These are phyloP conservation scores for Cheilosia vulpina DNA, from an alignment of 2,888 invertebrate genomes.

Conservation along the genomic window DNA sequence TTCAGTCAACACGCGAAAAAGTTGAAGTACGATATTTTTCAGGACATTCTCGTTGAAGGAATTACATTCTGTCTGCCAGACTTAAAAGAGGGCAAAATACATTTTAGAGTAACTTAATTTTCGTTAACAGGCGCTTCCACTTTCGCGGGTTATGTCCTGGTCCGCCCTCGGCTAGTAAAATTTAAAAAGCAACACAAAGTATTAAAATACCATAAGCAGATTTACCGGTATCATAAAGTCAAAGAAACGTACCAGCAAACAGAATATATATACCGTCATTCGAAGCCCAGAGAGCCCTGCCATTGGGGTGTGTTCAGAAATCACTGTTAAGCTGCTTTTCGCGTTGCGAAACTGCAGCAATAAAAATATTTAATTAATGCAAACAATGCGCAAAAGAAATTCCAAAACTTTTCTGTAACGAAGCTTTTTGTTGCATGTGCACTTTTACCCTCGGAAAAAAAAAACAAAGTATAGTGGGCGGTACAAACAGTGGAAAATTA, in stretches of 20 bases:
- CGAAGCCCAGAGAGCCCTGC: not conserved
- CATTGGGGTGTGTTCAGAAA: constrained; percentile 18
- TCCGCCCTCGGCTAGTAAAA: not conserved
- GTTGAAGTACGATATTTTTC: constrained; percentile 8
- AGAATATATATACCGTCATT: not conserved
- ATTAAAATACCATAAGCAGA: constrained; percentile 36
- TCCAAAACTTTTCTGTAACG: constrained; percentile 1
- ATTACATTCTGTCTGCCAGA: not conserved
- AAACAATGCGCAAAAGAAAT: constrained; percentile 47
- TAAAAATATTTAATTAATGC: constrained; percentile 56
- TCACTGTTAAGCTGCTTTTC: constrained; percentile 27
- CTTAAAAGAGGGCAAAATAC: not conserved
- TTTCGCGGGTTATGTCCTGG: not conserved
- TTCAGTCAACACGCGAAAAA: not conserved
- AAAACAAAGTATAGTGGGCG: not conserved
- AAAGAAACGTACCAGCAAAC: constrained; percentile 8
- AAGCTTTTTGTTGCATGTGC: constrained; percentile 12
- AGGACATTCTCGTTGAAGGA: constrained; percentile 9
- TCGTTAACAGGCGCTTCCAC: constrained; percentile 18
- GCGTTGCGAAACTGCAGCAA: constrained; percentile 24
- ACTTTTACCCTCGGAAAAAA: not conserved
- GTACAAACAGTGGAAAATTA: constrained; percentile 17
- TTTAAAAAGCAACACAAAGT: constrained; percentile 4
- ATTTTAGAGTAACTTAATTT: constrained; percentile 19
- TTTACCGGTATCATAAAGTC: constrained; percentile 35